Evolutionary conservation across 1,140 invertebrate species (phyloP).

Genomic region (Asbolus verrucosus): DNA sequence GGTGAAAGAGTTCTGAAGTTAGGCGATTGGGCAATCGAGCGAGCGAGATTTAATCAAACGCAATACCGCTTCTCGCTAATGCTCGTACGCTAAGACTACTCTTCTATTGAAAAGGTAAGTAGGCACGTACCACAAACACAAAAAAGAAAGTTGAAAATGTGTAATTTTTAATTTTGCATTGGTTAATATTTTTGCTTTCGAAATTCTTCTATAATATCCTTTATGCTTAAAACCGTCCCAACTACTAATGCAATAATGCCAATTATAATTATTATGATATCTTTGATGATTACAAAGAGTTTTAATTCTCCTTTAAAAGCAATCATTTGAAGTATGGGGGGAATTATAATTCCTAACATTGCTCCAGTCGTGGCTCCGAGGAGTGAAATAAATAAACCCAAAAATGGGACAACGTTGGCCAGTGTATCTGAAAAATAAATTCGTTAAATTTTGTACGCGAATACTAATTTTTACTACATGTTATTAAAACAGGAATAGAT

Average conservation of each 20-base stretch:
- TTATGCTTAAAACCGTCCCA: conserved; percentile 5
- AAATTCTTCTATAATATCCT: conserved; percentile 16
- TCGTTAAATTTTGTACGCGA: background rate
- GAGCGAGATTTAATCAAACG: too few relatives aligned
- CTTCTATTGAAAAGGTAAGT: too few relatives aligned
- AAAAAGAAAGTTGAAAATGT: too few relatives aligned
- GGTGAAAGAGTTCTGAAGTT: too few relatives aligned
- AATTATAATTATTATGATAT: background rate
- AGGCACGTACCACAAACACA: too few relatives aligned
- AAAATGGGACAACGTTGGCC: conserved; percentile 25
- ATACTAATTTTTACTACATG: conserved; percentile 9
- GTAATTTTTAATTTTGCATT: too few relatives aligned
- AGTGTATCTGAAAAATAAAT: conserved; percentile 8
- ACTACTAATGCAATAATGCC: background rate
- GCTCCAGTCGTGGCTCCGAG: conserved; percentile 10
- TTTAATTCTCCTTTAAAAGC: conserved; percentile 10
- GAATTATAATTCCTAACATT: conserved; percentile 21
- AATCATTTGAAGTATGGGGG: conserved; percentile 7
- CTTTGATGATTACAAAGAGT: background rate
- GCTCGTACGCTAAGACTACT: too few relatives aligned
- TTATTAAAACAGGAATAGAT: conserved; percentile 14
- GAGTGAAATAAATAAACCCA: conserved; percentile 29
- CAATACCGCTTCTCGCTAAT: too few relatives aligned
- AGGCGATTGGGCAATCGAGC: too few relatives aligned
- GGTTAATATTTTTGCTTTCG: background rate